phyloP scores from a whole-genome alignment of 2,797 vertebrate species.

The Chloroceryle inda region DNA sequence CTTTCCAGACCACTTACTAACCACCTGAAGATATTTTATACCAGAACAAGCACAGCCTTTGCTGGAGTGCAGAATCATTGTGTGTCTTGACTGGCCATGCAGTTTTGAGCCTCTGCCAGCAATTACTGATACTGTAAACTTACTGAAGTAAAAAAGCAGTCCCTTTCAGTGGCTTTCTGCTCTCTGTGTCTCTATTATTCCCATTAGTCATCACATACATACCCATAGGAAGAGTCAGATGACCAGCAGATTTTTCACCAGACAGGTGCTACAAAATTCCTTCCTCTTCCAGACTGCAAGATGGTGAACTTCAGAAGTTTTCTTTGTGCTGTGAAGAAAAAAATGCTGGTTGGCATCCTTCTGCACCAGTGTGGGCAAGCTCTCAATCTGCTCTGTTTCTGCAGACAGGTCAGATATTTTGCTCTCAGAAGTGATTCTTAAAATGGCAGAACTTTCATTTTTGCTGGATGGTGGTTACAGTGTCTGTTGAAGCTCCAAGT shows the following conservation, averaged over 20 bases:
- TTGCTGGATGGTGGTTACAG: neutral
- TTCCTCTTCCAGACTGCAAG: neutral
- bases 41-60: neutral
- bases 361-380: neutral
- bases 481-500: neutral
- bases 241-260: neutral
- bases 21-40: neutral
- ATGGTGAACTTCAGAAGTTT: neutral
- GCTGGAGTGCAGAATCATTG: neutral
- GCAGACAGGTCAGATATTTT: neutral
- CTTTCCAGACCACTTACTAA: neutral
- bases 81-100: neutral
- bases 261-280: neutral
- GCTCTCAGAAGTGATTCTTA: neutral
- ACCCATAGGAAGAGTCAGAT: neutral
- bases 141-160: neutral
- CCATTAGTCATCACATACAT: neutral
- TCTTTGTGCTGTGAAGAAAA: neutral
- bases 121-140: neutral
- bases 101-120: neutral
- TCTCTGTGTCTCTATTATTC: neutral
- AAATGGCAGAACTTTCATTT: neutral
- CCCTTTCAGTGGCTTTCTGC: neutral
- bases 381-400: neutral
- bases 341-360: neutral